Base-by-base conservation (phyloP, 2,888 invertebrate genomes). In the Allolobophora icterica region DNA sequence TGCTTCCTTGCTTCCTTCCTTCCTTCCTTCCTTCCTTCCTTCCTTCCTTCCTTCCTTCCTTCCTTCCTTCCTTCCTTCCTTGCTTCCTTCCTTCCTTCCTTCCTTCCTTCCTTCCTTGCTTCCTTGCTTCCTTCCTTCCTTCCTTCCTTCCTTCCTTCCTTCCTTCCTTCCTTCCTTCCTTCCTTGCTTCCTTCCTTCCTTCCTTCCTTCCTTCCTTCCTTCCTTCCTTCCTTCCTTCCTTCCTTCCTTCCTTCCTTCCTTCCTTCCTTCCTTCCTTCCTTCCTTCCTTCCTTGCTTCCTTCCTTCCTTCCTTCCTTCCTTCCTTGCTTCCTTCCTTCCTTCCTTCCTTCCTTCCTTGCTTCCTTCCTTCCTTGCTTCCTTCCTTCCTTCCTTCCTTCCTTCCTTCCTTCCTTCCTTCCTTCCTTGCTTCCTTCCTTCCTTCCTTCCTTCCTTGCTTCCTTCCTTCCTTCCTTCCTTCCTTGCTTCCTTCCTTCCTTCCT, bases 171-270 rank as follows among this genome's bases (percentile, higher is more conserved):
- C 89, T 90, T 89, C 84, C 38, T 90, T 90, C 90, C 11, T 90
- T 89, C 34, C 11, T 90, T 90, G 8, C 90, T 90, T 90, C 15
- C 90, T 91, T 91, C 91, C 91, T 91, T 91, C 91, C 90, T 11
- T 91, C 91, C 91, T 90, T 92, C 87, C 91, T 91, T 91, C 91
- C 90, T 91, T 91, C 91, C 90, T 90, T 92, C 91, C 92, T 91
- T 91, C 92, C 92, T 92, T 92, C 92, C 91, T 91, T 92, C 92
- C 92, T 92, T 92, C 91, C 92, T 90, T 92, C 92, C 92, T 92
- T 92, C 91, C 92, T 91, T 91, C 91, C 91, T 91, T 91, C 91
- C 91, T 91, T 92, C 92, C 92, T 91, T 91, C 92, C 91, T 91
- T 92, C 92, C 92, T 91, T 92, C 91, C 91, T 91, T 92, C 90